These are phyloP conservation scores for Sebastes fasciatus DNA, from an alignment of 2,113 vertebrate genomes.

Conservation along the genomic window DNA sequence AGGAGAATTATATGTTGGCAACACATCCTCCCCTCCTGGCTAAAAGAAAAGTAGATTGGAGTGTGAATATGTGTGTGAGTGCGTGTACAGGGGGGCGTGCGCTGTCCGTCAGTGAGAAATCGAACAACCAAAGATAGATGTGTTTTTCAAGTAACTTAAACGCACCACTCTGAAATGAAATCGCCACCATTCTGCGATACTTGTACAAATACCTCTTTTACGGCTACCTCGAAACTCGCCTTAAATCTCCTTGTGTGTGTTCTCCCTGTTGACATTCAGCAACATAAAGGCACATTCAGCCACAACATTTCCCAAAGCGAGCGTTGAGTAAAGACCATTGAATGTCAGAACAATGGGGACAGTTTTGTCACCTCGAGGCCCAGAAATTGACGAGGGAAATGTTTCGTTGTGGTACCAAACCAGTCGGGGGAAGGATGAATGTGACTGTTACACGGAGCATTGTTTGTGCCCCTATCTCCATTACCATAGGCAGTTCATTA, in stretches of 20 bases:
- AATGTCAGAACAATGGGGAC: slow-evolving; percentile 54
- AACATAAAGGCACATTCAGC: slow-evolving; percentile 32
- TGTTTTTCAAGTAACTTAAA: slow-evolving; percentile 30
- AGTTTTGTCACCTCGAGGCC: slow-evolving; percentile 59
- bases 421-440: slow-evolving; percentile 27
- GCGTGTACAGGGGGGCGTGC: not conserved
- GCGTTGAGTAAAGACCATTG: slow-evolving; percentile 50
- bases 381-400: slow-evolving; percentile 27
- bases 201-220: slow-evolving; percentile 39
- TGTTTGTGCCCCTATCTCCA: slow-evolving; percentile 61
- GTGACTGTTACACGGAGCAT: slow-evolving; percentile 44
- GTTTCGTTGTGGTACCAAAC: slow-evolving; percentile 36
- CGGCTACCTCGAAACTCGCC: not conserved
- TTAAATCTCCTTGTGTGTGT: slow-evolving; percentile 33
- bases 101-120: slow-evolving; percentile 28
- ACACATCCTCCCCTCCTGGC: slow-evolving; percentile 57
- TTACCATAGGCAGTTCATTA: slow-evolving; percentile 71
- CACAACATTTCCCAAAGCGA: slow-evolving; percentile 48
- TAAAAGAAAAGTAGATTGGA: slow-evolving; percentile 40
- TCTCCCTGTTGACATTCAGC: slow-evolving; percentile 33
- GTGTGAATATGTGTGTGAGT: slow-evolving; percentile 23
- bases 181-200: slow-evolving; percentile 3
- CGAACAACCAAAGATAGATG: slow-evolving; percentile 14
- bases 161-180: slow-evolving; percentile 32
- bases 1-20: slow-evolving; percentile 50